Evolutionary conservation across 1,140 invertebrate genomes (phyloP).

Genomic region (Octopus sinensis): DNA sequence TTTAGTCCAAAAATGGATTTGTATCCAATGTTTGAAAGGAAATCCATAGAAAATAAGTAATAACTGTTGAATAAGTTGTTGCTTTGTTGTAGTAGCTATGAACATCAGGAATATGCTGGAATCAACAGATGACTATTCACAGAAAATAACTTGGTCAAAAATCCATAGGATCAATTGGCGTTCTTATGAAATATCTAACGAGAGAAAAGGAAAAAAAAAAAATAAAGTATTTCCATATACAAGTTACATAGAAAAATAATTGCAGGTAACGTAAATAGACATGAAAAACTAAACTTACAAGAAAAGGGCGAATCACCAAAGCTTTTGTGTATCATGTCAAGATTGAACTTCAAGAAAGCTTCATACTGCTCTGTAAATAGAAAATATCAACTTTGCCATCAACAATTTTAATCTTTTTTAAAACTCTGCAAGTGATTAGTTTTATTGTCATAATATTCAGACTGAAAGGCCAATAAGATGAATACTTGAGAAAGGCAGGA

Average conservation of each 20-base stretch:
- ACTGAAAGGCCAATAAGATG: too few species aligned
- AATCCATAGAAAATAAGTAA: background rate
- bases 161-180: background rate
- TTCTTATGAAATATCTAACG: background rate
- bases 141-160: constrained; percentile 7
- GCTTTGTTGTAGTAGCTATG: background rate
- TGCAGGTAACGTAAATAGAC: too few species aligned
- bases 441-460: too few species aligned
- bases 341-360: constrained; percentile 94
- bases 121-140: constrained; percentile 9
- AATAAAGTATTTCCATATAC: background rate
- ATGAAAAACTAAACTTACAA: constrained; percentile 41
- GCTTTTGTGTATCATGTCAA: constrained; percentile 89
- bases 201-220: background rate
- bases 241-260: too few species aligned
- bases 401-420: too few species aligned
- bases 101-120: constrained; percentile 8
- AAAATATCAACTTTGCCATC: constrained; percentile 14
- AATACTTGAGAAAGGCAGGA: too few species aligned
- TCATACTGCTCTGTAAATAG: constrained; percentile 84
- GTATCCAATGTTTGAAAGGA: background rate
- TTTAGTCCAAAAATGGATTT: background rate
- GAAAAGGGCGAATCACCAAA: constrained; percentile 60
- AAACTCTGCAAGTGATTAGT: too few species aligned
- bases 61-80: background rate